Evolutionary conservation across 2,888 invertebrate genomes (phyloP).

Genomic region (Microplitis deprimator): DNA sequence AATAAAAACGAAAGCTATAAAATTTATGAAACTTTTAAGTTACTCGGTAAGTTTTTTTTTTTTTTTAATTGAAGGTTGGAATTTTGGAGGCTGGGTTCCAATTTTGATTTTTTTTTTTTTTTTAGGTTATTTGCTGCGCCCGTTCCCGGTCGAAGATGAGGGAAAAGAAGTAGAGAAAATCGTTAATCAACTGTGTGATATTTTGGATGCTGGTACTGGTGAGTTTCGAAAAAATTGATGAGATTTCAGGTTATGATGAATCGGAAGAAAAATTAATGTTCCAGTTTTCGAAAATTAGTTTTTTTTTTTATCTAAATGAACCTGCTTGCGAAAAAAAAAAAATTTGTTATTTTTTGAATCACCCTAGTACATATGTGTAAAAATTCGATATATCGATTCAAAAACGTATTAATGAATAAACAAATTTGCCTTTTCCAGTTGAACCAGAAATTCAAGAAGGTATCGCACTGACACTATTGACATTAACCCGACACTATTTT

Average conservation of each 20-base stretch:
- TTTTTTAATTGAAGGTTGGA: conserved; percentile 11
- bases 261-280: no score
- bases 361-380: no score
- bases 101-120: conserved; percentile 29
- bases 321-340: no score
- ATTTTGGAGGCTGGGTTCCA: no score
- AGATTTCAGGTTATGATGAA: no score
- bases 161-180: conserved; percentile 52
- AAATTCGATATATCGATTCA: no score
- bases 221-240: conserved; percentile 28
- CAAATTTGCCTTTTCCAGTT: conserved; percentile 31
- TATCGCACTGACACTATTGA: conserved; percentile 60
- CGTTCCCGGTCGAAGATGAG: conserved; percentile 55
- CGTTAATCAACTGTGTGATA: conserved; percentile 58
- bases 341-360: no score
- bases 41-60: conserved; percentile 57
- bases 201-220: conserved; percentile 59
- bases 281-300: no score
- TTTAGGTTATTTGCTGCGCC: conserved; percentile 61
- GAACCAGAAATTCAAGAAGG: conserved; percentile 64
- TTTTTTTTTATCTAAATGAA: no score
- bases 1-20: conserved; percentile 54
- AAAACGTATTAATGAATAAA: no score
- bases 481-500: conserved; percentile 56
- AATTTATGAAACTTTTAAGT: conserved; percentile 56